Conservation (phyloP, 2,888 invertebrate species). For the Isoperla grammatica region DNA sequence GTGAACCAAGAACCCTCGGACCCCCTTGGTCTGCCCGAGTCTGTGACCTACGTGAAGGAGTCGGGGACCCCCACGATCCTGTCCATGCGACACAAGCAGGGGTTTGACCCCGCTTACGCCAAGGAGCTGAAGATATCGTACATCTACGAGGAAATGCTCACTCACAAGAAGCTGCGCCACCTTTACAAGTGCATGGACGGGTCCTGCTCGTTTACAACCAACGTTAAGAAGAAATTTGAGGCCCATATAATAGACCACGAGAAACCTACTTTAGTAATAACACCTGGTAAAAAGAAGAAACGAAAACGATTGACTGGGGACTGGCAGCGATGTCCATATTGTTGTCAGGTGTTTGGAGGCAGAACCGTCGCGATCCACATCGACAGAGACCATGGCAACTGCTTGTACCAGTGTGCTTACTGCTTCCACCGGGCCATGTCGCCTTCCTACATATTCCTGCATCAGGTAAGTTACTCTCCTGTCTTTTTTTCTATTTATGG, state of each 20-base stretch:
- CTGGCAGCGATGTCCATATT: slow-evolving; percentile 55
- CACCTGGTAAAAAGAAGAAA: slow-evolving; percentile 34
- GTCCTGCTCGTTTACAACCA: slow-evolving; percentile 48
- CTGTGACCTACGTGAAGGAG: no score
- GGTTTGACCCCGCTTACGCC: no score
- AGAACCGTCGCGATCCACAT: slow-evolving; percentile 52
- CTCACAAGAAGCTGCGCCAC: slow-evolving; percentile 41
- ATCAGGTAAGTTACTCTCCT: slow-evolving; percentile 49
- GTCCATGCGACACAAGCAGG: no score
- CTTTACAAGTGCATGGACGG: slow-evolving; percentile 53
- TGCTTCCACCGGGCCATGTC: slow-evolving; percentile 63
- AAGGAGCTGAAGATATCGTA: slow-evolving; percentile 13
- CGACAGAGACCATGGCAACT: slow-evolving; percentile 54
- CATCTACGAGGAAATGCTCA: slow-evolving; percentile 38
- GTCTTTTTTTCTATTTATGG: no score
- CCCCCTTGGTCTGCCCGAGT: no score
- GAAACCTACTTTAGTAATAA: background rate
- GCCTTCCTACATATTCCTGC: slow-evolving; percentile 55
- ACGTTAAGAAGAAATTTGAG: slow-evolving; percentile 39
- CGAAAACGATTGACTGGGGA: slow-evolving; percentile 40
- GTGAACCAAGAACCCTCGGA: no score
- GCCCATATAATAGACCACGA: slow-evolving; percentile 44
- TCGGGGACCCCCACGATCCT: no score
- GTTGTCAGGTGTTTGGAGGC: slow-evolving; percentile 45
- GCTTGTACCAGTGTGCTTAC: slow-evolving; percentile 56